A percentile compares a stretch with the other conserved stretches of the same genome.
Conservation (phyloP, 2,888 invertebrate species). For the Cyaniris semiargus region DNA sequence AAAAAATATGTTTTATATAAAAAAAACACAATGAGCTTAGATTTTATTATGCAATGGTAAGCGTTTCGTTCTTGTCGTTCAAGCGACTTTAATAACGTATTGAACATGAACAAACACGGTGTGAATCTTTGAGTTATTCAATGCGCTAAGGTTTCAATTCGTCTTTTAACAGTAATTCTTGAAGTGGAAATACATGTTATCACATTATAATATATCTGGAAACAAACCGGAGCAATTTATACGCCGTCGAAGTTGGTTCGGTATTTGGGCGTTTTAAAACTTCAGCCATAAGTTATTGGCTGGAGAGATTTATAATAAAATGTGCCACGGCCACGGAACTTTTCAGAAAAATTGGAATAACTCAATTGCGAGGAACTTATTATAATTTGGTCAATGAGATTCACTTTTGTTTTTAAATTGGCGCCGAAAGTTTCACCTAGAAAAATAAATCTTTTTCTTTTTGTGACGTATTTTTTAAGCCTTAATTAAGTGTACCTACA, state of each 20-base stretch:
- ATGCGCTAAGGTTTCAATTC: too few relatives aligned
- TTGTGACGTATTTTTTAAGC: not conserved
- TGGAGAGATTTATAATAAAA: slow-evolving; percentile 25
- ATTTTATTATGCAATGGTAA: too few relatives aligned
- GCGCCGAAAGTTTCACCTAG: not conserved
- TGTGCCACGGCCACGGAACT: not conserved
- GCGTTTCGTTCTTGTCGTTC: too few relatives aligned
- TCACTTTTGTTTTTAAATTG: slow-evolving; percentile 6
- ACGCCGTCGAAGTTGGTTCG: slow-evolving; percentile 15
- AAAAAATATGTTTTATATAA: too few relatives aligned
- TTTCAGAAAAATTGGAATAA: not conserved
- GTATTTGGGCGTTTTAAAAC: slow-evolving; percentile 18
- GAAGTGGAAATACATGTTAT: not conserved
- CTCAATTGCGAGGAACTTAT: not conserved
- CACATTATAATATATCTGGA: not conserved
- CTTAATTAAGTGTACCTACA: too few relatives aligned
- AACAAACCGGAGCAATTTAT: not conserved
- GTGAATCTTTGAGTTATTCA: too few relatives aligned
- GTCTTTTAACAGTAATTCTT: not conserved
- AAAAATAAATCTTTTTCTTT: not conserved
- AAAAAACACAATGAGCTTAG: too few relatives aligned
- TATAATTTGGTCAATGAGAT: not conserved
- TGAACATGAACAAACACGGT: too few relatives aligned
- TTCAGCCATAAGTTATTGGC: slow-evolving; percentile 23
- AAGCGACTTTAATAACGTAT: too few relatives aligned